Conservation (phyloP, 2,888 invertebrate species). For the Seladonia tumulorum region DNA sequence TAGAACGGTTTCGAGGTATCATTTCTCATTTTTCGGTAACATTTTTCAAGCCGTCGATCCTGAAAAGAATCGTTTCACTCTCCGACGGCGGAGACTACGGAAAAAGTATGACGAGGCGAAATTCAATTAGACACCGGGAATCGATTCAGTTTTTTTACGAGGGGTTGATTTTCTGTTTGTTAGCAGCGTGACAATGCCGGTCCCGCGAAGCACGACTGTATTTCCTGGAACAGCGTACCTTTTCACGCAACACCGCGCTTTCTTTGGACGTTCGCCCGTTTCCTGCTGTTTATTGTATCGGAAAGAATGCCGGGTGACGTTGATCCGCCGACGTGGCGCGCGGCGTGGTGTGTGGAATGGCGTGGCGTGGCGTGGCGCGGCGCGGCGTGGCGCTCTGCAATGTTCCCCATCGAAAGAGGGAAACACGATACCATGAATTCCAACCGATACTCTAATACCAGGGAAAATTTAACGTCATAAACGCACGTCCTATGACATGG, state of each 20-base stretch:
- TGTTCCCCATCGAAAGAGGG: not conserved
- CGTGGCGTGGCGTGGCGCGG: not conserved
- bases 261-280: constrained; percentile 39
- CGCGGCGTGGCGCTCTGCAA: not conserved
- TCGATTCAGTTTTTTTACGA: constrained; percentile 13
- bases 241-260: constrained; percentile 23
- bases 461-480: constrained; percentile 42
- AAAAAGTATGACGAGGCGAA: not conserved
- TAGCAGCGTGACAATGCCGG: not conserved
- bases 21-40: not conserved
- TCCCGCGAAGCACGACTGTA: not conserved
- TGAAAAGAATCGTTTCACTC: not conserved
- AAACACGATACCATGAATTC: constrained; percentile 27
- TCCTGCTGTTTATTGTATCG: constrained; percentile 57
- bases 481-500: not conserved
- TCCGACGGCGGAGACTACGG: not conserved
- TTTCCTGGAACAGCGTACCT: constrained; percentile 8
- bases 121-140: constrained; percentile 15
- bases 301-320: constrained; percentile 56
- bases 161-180: constrained; percentile 12
- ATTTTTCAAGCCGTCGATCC: not conserved
- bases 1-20: not conserved
- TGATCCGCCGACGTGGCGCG: constrained; percentile 38
- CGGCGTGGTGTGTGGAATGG: not conserved
- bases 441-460: constrained; percentile 35